Conservation (phyloP, 2,888 invertebrate species). For the Oxycera nigricornis region DNA sequence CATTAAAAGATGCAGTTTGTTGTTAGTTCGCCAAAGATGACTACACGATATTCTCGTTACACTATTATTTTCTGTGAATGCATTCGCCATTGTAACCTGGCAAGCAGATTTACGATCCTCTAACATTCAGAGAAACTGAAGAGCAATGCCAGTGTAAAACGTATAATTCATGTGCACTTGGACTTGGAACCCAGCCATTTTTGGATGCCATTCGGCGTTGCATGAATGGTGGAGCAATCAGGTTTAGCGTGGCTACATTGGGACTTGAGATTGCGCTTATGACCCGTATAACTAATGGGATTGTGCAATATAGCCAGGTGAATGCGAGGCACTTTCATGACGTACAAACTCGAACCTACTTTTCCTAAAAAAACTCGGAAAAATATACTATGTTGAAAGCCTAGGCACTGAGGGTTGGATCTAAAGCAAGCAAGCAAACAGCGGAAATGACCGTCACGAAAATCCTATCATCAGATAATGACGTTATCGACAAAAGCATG, state of each 20-base stretch:
- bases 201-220: conserved; percentile 12
- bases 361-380: not conserved
- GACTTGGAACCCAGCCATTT: conserved; percentile 13
- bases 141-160: not conserved
- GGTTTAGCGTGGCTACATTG: not conserved
- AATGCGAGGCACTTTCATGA: not conserved
- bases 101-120: not conserved
- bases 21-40: not conserved
- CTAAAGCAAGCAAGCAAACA: conserved; percentile 31
- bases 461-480: conserved; percentile 27
- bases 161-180: conserved; percentile 27
- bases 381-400: not conserved
- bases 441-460: conserved; percentile 25
- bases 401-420: not conserved
- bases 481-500: not conserved
- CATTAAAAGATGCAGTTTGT: not conserved
- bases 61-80: not conserved
- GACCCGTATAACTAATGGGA: conserved; percentile 22
- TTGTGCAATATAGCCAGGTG: conserved; percentile 17
- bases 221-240: conserved; percentile 1
- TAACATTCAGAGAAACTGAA: too few relatives aligned
- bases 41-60: not conserved
- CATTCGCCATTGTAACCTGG: not conserved
- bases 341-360: conserved; percentile 13
- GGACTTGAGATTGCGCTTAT: conserved; percentile 8